Evolutionary conservation across 92 coral and sea anemone species (phyloP), one percentile per base, ranked within the genome.

Genomic region (Parazoanthus darwini): DNA sequence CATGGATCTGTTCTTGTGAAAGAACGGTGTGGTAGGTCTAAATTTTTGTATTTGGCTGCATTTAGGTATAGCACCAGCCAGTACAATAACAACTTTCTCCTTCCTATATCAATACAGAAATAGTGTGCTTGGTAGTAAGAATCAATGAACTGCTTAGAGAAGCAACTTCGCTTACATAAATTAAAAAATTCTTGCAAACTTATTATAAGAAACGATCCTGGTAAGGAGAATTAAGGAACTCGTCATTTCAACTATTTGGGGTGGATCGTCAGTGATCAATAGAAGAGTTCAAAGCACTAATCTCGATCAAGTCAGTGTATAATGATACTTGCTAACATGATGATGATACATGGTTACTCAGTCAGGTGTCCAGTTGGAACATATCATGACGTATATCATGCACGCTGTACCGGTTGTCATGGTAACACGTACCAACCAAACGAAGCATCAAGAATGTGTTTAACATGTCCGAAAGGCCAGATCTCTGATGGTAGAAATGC

Each of bases 401-500:
- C 77, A 20, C 74, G 51, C 38, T 92, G 94, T 74, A 70, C 83
- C 15, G 82, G 90, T 36, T 92, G 94, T 72, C 70, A 84, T 54
- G 91, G 78, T 1, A 88, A 90, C 44, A 90, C 88, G 33, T 92
- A 90, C 87, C 94, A 92, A 84, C 91, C 93, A 48, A 48, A 90
- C 37, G 77, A 80, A 26, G 94, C 91, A 29, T 86, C 90, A 63
- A 73, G 73, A 36, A 46, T 76, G 36, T 92, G 94, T 63, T 79
- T 92, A 35, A 68, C 86, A 4, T 92, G 94, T 75, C 94, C 93
- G 18, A 44, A 74, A 78, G 93, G 88, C 29, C 68, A 59, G 42
- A 70, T 74, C 39, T 85, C 92, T 39, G 88, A 90, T 54, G 86
- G 91, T 15, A 65, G 5, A 39, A 92, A 84, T 58, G 90, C 93